Percentiles rank a stretch among this genome's conserved stretches.
Evolutionary conservation across 1,140 invertebrate genomes (phyloP).

Genomic region (Oedothorax gibbosus): DNA sequence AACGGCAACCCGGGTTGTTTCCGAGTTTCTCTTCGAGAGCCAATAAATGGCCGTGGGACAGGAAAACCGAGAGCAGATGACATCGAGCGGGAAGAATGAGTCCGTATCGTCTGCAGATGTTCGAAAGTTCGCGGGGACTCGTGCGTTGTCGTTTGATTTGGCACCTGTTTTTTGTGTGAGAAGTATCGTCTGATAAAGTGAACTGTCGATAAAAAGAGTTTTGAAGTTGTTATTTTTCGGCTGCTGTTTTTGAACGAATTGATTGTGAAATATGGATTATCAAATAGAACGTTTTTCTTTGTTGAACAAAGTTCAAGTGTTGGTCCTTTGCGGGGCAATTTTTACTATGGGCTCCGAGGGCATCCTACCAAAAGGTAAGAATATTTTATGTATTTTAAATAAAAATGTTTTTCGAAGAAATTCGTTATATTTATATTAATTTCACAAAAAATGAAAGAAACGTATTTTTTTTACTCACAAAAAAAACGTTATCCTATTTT

Average conservation of each 20-base stretch:
- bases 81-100: conserved; percentile 45
- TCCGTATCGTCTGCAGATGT: conserved; percentile 12
- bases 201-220: conserved; percentile 8
- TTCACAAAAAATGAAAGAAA: no score
- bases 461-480: no score
- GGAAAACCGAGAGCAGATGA: conserved; percentile 25
- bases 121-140: background rate
- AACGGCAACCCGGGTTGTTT: background rate
- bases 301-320: background rate
- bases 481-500: no score
- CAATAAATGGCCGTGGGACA: conserved; percentile 48
- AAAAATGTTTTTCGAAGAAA: background rate
- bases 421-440: no score
- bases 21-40: conserved; percentile 31
- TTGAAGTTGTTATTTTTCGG: background rate
- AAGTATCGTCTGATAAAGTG: background rate
- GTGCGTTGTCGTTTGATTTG: background rate
- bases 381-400: background rate
- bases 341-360: conserved; percentile 31
- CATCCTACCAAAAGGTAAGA: conserved; percentile 42
- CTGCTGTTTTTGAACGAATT: background rate
- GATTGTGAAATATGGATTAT: conserved; percentile 46
- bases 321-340: conserved; percentile 14
- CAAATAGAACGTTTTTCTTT: conserved; percentile 11
- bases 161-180: conserved; percentile 9